Conservation (phyloP, 2,797 vertebrate species). For the Periparus ater region DNA sequence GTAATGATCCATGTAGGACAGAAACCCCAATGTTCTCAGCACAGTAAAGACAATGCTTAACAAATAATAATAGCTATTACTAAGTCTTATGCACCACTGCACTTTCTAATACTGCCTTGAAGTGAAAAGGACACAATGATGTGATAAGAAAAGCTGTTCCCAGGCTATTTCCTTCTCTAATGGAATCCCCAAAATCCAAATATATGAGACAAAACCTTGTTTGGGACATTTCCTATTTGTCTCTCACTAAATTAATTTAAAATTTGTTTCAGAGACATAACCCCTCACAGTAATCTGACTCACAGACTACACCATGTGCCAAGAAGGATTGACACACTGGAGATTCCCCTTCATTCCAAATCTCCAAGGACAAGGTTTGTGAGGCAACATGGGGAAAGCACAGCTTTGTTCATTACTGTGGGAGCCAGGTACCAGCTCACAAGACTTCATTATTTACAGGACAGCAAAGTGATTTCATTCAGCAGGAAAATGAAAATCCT, state of each 20-base stretch:
- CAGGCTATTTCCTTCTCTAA: background rate
- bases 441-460: background rate
- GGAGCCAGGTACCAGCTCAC: background rate
- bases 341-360: background rate
- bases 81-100: constrained; percentile 38
- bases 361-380: background rate
- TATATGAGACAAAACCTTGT: background rate
- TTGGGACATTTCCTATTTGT: background rate
- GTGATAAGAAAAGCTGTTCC: background rate
- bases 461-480: background rate
- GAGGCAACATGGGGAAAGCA: background rate
- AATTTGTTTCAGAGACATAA: background rate
- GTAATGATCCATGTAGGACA: constrained; percentile 47
- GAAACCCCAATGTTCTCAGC: constrained; percentile 22
- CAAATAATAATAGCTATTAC: constrained; percentile 62
- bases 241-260: background rate
- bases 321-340: background rate
- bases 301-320: fast-evolving
- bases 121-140: constrained; percentile 26
- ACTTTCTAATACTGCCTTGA: constrained; percentile 32
- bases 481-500: background rate
- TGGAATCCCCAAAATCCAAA: background rate
- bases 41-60: constrained; percentile 26
- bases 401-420: background rate
- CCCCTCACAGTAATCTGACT: background rate